Evolutionary conservation across 2,888 invertebrate species (phyloP).

Genomic region (Polydrusus cervinus): DNA sequence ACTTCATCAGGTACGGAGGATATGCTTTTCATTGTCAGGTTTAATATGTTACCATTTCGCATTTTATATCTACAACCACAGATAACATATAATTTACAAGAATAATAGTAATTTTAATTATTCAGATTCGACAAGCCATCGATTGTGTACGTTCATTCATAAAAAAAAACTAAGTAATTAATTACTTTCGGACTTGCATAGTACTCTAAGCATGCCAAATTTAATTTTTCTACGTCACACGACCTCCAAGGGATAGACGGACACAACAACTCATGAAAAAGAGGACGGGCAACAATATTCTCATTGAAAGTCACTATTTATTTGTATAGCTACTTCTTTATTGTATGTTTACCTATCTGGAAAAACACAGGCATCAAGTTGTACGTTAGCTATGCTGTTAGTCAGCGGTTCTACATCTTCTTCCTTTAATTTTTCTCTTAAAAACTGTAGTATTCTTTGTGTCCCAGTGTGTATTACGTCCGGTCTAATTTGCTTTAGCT

Average conservation of each 20-base stretch:
- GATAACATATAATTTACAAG: background rate
- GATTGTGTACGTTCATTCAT: no score
- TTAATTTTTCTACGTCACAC: no score
- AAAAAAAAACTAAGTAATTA: no score
- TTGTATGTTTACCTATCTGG: conserved; percentile 60
- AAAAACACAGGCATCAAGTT: conserved; percentile 58
- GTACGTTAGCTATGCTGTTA: conserved; percentile 46
- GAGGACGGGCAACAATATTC: no score
- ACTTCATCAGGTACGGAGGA: conserved; percentile 80
- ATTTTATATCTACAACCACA: conserved; percentile 73
- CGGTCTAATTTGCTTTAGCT: conserved; percentile 84
- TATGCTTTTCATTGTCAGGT: conserved; percentile 78
- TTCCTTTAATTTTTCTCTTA: conserved; percentile 76
- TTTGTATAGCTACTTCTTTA: background rate
- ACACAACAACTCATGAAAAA: no score
- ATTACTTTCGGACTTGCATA: no score
- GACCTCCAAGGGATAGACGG: no score
- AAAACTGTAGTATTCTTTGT: conserved; percentile 83
- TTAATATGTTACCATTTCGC: conserved; percentile 75
- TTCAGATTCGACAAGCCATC: no score
- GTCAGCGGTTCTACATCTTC: conserved; percentile 58
- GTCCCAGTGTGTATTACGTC: conserved; percentile 92
- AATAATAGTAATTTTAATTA: no score
- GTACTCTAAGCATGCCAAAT: no score
- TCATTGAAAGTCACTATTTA: no score